These are phyloP conservation scores for Euspilapteryx auroguttella DNA, from an alignment of 2,888 invertebrate species.

Conservation along the genomic window DNA sequence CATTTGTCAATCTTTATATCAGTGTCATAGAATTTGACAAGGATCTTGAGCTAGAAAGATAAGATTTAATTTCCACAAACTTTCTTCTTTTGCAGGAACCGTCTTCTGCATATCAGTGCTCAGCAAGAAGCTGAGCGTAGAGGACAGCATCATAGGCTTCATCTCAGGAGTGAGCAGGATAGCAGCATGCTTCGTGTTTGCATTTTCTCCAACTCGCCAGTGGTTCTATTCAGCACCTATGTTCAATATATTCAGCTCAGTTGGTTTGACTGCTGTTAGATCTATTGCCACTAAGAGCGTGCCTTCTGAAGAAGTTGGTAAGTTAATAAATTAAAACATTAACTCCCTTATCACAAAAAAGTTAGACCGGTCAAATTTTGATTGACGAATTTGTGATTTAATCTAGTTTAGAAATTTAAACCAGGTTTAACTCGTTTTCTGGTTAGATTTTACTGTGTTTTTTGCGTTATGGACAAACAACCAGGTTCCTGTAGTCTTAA, in stretches of 20 bases:
- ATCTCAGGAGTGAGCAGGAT: constrained; percentile 56
- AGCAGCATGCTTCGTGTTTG: constrained; percentile 50
- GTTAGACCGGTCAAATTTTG: constrained; percentile 8
- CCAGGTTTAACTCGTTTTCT: too few relatives aligned
- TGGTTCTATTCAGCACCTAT: constrained; percentile 54
- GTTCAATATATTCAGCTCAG: constrained; percentile 55
- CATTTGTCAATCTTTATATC: too few relatives aligned
- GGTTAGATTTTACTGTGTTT: too few relatives aligned
- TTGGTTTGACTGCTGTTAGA: constrained; percentile 57
- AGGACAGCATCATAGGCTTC: constrained; percentile 48
- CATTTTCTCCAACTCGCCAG: constrained; percentile 38
- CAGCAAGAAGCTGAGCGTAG: constrained; percentile 34
- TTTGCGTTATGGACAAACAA: too few relatives aligned
- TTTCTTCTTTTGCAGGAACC: constrained; percentile 28
- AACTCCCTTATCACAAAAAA: too few relatives aligned
- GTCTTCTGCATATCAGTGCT: constrained; percentile 47
- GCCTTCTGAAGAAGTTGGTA: constrained; percentile 56
- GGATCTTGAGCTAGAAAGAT: too few relatives aligned
- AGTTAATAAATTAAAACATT: constrained; percentile 7
- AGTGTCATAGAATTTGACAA: too few relatives aligned
- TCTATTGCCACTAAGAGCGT: constrained; percentile 61
- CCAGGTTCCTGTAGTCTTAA: too few relatives aligned
- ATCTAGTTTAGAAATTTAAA: too few relatives aligned
- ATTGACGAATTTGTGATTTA: constrained; percentile 6
- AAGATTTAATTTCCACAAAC: too few relatives aligned